Conservation (phyloP, 64 coral and sea anemone species). For the Catalaphyllia jardinei region DNA sequence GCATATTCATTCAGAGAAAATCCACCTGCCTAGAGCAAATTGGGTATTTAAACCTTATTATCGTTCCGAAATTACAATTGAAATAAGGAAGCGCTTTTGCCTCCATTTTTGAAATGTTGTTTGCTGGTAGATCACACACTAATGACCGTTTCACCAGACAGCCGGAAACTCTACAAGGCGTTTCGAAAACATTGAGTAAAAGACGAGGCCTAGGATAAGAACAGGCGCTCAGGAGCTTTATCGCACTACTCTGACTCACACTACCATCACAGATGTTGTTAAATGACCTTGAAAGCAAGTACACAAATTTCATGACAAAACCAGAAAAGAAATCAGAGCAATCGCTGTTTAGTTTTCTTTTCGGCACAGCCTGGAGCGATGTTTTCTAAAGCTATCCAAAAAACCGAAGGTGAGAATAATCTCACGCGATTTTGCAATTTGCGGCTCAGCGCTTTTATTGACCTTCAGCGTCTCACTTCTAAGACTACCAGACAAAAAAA, state of each 20-base stretch:
- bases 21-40: conserved; percentile 87
- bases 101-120: conserved; percentile 77
- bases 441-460: conserved; percentile 1
- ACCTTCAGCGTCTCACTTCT: conserved; percentile 25
- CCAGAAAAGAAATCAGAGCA: conserved; percentile 33
- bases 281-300: conserved; percentile 1
- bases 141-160: conserved; percentile 59
- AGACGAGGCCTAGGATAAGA: neutral
- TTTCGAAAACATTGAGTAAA: conserved; percentile 82
- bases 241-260: neutral
- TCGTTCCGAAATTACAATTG: conserved; percentile 96
- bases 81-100: conserved; percentile 89
- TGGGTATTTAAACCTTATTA: conserved; percentile 99
- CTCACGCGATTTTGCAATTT: conserved; percentile 52
- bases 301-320: conserved; percentile 8
- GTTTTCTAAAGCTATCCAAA: conserved; percentile 2
- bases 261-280: conserved; percentile 14
- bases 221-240: neutral
- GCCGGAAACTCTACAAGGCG: conserved; percentile 70
- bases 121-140: conserved; percentile 71
- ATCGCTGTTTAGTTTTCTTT: conserved; percentile 29
- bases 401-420: neutral
- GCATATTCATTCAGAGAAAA: conserved; percentile 73
- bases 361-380: conserved; percentile 7
- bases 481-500: conserved; percentile 41